phyloP scores from a whole-genome alignment of 1,140 invertebrate genomes.

The Octopus sinensis region DNA sequence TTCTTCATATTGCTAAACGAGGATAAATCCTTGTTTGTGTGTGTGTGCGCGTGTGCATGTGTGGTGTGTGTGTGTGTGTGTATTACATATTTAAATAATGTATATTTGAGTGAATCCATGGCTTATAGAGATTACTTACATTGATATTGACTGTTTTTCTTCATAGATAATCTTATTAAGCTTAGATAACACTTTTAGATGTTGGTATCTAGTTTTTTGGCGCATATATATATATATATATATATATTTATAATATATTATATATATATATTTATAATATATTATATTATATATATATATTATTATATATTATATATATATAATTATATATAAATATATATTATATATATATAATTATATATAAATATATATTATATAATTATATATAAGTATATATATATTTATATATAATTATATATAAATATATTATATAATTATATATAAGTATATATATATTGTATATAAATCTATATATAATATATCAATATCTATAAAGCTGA shows the following conservation, averaged over 20 bases:
- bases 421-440: neutral
- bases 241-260: neutral
- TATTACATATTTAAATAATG: too few relatives aligned
- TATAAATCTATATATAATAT: neutral
- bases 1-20: too few relatives aligned
- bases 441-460: constrained; percentile 1
- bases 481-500: neutral
- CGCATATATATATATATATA: neutral
- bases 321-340: neutral
- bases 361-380: neutral
- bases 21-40: too few relatives aligned
- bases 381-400: neutral
- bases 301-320: constrained; percentile 1
- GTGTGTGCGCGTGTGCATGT: too few relatives aligned
- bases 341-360: neutral
- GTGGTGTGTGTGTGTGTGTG: too few relatives aligned
- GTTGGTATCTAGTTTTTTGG: too few relatives aligned
- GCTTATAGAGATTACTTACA: too few relatives aligned
- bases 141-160: too few relatives aligned
- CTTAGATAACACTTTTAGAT: too few relatives aligned
- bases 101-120: too few relatives aligned
- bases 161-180: too few relatives aligned
- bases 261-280: neutral
- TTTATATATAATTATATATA: neutral
- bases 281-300: neutral